Percentiles rank a stretch among this genome's conserved stretches.
phyloP scores from a whole-genome alignment of 2,113 vertebrate genomes.

The Peromyscus californicus region DNA sequence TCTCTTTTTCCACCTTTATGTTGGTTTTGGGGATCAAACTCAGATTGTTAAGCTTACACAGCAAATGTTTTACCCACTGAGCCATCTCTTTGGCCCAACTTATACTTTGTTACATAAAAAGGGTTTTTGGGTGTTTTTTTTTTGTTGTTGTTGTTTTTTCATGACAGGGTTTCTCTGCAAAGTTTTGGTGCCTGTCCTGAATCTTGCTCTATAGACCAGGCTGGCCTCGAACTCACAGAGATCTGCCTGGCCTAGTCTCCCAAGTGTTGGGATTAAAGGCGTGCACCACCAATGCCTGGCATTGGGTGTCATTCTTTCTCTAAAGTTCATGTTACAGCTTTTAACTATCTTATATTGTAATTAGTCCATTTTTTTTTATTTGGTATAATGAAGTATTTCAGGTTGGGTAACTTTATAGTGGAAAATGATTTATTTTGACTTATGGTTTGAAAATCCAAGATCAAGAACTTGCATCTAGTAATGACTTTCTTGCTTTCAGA shows the following conservation, averaged over 20 bases:
- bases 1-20: background rate
- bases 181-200: too few species aligned
- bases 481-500: background rate
- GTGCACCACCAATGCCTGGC: too few species aligned
- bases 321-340: background rate
- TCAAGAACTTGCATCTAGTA: background rate
- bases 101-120: background rate
- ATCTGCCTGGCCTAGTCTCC: too few species aligned
- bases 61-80: background rate
- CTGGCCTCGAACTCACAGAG: too few species aligned
- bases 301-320: background rate
- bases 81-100: background rate
- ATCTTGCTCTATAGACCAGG: too few species aligned
- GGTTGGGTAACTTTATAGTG: background rate
- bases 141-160: too few species aligned
- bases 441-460: background rate
- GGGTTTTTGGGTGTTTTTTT: background rate
- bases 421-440: background rate
- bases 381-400: background rate
- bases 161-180: too few species aligned
- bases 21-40: background rate
- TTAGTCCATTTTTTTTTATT: background rate
- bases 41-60: background rate
- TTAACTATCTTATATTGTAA: slow-evolving; percentile 25
- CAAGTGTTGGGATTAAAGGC: too few species aligned